Evolutionary conservation across 2,113 vertebrate species (phyloP), one percentile per base, ranked within the genome.

Genomic region (Polypterus senegalus): DNA sequence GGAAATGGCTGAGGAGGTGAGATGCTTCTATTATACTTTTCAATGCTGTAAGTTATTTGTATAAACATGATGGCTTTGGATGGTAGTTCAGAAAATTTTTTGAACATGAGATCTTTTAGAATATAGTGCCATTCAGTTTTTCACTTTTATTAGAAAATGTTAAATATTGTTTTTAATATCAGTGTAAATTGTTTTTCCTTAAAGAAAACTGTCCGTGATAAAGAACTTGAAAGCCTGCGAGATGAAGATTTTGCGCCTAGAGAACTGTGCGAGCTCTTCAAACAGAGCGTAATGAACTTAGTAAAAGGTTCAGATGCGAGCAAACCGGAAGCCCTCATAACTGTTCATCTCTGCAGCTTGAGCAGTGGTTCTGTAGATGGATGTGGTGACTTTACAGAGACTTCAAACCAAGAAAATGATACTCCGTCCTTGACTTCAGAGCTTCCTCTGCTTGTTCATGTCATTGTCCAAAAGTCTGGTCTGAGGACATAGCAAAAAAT

Each of bases 1-100:
- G 69, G 94, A 95, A 66, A 98, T 98, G 95, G 91, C 93, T 1
- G 95, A 98, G 43, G 95, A 99, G 94, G 96, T 98, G 64, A 68
- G 70, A 27, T 27, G 27, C 27, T 27, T 27, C 27, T 11, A 46
- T 9, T 11, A 27, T 27, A 27, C 27, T 27, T 27, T 27, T 27
- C 27, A 27, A 27, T 27, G 27, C 27, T 27, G 27, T 27, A 27
- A 47, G 46, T 54, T 4, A 3, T 49, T 27, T 4, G 5, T 47
- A 6, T 7, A 54, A 54, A 10, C 53, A 10, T 54, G 53, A 53
- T n/a, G n/a, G 5, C 4, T 55, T 44, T 51, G 27, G 27, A 53
- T 53, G 10, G 7, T n/a, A 53, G 51, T 45, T 10, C 51, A 47
- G 43, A 11, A 59, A 9, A 5, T 59, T 5, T 27, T 5, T 4